Evolutionary conservation across 2,797 vertebrate species (phyloP).

Genomic region (Diglossa cyanea): DNA sequence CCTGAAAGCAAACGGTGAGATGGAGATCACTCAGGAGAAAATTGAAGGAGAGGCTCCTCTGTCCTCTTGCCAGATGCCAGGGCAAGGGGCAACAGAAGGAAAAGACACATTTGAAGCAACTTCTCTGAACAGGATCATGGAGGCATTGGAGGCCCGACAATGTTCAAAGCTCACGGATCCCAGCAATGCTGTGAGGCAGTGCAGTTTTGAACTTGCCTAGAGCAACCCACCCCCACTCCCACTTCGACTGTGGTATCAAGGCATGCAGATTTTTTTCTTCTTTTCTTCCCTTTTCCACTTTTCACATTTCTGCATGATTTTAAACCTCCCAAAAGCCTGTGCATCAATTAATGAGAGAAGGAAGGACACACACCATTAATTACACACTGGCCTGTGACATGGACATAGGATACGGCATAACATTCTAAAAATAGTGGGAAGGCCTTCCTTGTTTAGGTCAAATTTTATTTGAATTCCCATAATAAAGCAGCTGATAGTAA

Average conservation of each 20-base stretch:
- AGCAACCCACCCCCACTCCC: fast-evolving
- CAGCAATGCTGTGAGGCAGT: background rate
- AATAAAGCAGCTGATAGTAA: slow-evolving; percentile 26
- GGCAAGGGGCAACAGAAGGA: slow-evolving; percentile 26
- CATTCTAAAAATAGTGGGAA: background rate
- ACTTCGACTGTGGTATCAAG: background rate
- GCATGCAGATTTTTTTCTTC: background rate
- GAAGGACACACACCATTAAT: slow-evolving; percentile 23
- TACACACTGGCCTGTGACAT: background rate
- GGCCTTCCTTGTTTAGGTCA: slow-evolving; percentile 5
- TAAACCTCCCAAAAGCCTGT: slow-evolving; percentile 4
- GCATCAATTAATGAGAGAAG: slow-evolving; percentile 20
- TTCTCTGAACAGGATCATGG: background rate
- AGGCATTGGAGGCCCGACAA: background rate
- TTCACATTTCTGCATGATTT: slow-evolving; percentile 11
- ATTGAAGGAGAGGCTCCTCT: slow-evolving; percentile 41
- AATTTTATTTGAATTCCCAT: slow-evolving; percentile 7
- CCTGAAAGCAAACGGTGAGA: background rate
- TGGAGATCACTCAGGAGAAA: slow-evolving; percentile 50
- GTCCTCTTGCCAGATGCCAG: slow-evolving; percentile 31
- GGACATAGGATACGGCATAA: background rate
- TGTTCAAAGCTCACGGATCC: background rate
- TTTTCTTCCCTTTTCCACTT: background rate
- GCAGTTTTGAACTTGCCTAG: background rate
- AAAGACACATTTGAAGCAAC: background rate